A percentile compares a stretch with the other conserved stretches of the same genome.
These are phyloP conservation scores for Dreissena rostriformis DNA, from an alignment of 1,140 invertebrate genomes.

Conservation along the genomic window DNA sequence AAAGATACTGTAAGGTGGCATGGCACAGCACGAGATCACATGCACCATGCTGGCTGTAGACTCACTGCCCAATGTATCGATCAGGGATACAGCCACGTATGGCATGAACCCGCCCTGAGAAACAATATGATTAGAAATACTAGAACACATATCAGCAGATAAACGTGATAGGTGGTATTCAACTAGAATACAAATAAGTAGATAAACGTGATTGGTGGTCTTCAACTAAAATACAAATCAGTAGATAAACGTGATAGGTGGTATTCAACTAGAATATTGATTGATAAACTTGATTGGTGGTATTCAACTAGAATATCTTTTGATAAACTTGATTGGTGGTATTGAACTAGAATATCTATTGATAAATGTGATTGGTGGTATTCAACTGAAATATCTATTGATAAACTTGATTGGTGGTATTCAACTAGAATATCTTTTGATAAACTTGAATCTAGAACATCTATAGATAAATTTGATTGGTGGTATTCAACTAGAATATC, in stretches of 20 bases:
- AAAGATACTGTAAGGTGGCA: slow-evolving; percentile 72
- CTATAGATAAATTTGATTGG: not conserved
- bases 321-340: no score
- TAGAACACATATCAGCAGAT: not conserved
- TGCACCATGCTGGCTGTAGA: slow-evolving; percentile 66
- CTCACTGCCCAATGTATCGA: slow-evolving; percentile 77
- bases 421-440: no score
- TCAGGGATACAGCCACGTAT: slow-evolving; percentile 85
- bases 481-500: no score
- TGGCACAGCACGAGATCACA: slow-evolving; percentile 64
- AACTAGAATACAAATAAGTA: no score
- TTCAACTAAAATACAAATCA: not conserved
- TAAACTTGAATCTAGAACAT: not conserved
- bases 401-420: no score
- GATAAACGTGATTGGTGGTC: no score
- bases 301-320: no score
- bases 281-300: no score
- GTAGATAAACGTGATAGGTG: not conserved
- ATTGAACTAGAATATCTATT: not conserved
- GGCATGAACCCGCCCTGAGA: slow-evolving; percentile 86
- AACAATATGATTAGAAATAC: not conserved
- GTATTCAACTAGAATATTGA: no score
- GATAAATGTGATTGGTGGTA: not conserved
- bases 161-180: no score
- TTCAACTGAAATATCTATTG: no score